These are phyloP conservation scores for Metallyticus violacea DNA, from an alignment of 2,888 invertebrate genomes.

Conservation along the genomic window DNA sequence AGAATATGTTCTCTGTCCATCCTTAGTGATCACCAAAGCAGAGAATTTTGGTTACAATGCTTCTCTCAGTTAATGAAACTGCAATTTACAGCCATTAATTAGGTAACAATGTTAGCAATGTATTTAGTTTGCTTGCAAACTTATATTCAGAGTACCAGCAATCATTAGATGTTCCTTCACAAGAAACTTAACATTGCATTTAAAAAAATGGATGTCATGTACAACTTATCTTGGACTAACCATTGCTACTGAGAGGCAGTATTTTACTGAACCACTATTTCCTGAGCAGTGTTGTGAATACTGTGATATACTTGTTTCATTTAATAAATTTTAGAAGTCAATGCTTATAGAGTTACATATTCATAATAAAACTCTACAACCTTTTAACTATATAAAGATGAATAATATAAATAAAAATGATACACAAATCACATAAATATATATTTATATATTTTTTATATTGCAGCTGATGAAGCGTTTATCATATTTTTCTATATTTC, in stretches of 20 bases:
- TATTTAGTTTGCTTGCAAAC: background rate
- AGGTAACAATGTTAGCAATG: background rate
- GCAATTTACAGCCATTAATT: background rate
- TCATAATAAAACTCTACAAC: background rate
- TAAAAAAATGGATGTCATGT: background rate
- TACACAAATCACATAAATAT: background rate
- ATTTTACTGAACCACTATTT: background rate
- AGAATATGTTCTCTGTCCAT: background rate
- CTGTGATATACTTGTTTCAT: background rate
- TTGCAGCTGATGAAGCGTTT: background rate
- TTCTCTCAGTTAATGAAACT: background rate
- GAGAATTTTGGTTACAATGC: background rate
- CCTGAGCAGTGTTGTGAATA: background rate
- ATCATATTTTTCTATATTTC: background rate
- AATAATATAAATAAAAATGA: background rate
- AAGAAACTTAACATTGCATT: background rate
- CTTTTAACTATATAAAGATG: background rate
- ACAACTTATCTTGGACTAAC: background rate
- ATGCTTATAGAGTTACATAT: background rate
- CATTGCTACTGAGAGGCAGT: background rate
- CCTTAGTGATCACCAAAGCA: too few species aligned
- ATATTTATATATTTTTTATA: background rate
- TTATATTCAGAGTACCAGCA: background rate
- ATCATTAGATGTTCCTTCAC: background rate
- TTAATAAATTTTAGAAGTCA: background rate